Evolutionary conservation across 2,113 vertebrate genomes (phyloP).

Genomic region (Vimba vimba): DNA sequence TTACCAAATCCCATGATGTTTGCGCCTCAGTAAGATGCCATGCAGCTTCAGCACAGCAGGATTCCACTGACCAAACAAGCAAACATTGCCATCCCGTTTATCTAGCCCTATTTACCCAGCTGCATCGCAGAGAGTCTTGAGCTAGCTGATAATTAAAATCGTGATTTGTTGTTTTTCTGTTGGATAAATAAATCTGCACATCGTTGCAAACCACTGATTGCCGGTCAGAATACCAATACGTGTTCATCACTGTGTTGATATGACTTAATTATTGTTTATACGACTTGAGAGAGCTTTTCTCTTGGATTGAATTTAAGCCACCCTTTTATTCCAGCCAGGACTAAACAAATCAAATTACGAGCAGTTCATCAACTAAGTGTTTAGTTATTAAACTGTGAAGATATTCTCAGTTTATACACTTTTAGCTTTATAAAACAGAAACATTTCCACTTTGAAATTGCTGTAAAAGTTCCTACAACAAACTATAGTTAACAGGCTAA

Average conservation of each 20-base stretch:
- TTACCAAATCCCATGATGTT: conserved; percentile 66
- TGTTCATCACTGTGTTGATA: conserved; percentile 18
- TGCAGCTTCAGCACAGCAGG: conserved; percentile 60
- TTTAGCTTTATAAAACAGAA: not conserved
- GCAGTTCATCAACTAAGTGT: too few relatives aligned
- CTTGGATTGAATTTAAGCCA: conserved; percentile 13
- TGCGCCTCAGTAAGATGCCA: conserved; percentile 53
- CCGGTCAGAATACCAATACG: conserved; percentile 3
- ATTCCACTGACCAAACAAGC: conserved; percentile 57
- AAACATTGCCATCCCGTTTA: conserved; percentile 61
- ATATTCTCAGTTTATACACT: not conserved
- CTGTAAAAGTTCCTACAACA: not conserved
- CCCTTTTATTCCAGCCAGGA: conserved; percentile 16
- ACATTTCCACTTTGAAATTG: not conserved
- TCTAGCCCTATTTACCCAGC: conserved; percentile 74
- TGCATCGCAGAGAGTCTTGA: conserved; percentile 55
- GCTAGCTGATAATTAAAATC: conserved; percentile 77
- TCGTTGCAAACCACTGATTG: conserved; percentile 45
- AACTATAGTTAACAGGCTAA: too few relatives aligned
- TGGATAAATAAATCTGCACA: conserved; percentile 70
- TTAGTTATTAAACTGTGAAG: too few relatives aligned
- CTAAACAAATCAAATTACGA: not conserved
- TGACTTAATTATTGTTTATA: conserved; percentile 37
- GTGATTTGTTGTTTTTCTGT: conserved; percentile 71
- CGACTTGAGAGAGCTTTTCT: not conserved